A percentile compares a stretch with the other conserved stretches of the same genome.
phyloP scores from a whole-genome alignment of 2,113 vertebrate species.

The Loxodonta africana region DNA sequence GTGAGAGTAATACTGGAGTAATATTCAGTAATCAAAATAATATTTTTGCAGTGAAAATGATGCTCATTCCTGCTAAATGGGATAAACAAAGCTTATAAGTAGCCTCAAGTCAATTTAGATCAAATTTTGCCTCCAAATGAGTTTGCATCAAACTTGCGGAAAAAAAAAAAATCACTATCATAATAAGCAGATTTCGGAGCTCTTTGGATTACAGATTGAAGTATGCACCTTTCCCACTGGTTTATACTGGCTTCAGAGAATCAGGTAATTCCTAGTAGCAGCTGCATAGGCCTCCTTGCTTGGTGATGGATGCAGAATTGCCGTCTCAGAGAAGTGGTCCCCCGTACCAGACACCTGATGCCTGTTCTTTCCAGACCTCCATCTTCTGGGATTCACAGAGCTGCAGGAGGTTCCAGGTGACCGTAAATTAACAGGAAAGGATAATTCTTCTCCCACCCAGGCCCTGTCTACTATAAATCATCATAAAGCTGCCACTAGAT shows the following conservation, averaged over 20 bases:
- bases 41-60: constrained; percentile 43
- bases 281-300: background rate
- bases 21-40: constrained; percentile 25
- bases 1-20: background rate
- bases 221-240: background rate
- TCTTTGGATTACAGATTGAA: background rate
- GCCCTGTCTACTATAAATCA: background rate
- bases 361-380: accelerated
- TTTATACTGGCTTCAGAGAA: background rate
- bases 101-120: background rate
- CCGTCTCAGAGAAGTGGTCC: background rate
- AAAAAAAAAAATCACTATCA: background rate
- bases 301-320: background rate
- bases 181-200: constrained; percentile 20
- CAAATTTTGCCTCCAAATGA: constrained; percentile 32
- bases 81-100: constrained; percentile 15
- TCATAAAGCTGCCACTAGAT: background rate
- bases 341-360: accelerated
- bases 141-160: constrained; percentile 12
- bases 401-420: background rate
- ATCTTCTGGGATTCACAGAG: background rate
- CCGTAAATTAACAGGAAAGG: background rate
- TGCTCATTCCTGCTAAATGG: background rate
- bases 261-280: background rate
- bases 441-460: background rate